phyloP scores from a whole-genome alignment of 2,888 invertebrate genomes.

The Diaperis boleti region DNA sequence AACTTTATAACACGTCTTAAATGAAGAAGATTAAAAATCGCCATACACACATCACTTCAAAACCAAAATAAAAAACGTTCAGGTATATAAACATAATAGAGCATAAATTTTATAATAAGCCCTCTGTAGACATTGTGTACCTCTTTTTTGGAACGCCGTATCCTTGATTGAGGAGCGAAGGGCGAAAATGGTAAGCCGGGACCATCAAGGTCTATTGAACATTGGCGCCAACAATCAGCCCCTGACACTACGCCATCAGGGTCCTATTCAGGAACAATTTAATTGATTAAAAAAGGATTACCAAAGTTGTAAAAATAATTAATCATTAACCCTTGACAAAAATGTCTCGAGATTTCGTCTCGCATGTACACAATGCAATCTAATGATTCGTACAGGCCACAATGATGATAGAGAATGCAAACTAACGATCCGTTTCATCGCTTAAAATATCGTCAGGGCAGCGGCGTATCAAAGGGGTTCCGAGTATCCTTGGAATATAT shows the following conservation, averaged over 20 bases:
- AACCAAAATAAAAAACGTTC: neutral
- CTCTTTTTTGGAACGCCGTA: neutral
- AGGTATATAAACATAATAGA: too few relatives aligned
- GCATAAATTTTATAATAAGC: neutral
- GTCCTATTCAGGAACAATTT: conserved; percentile 56
- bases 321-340: conserved; percentile 64
- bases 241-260: conserved; percentile 54
- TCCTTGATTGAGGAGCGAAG: conserved; percentile 12
- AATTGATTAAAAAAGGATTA: conserved; percentile 64
- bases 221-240: conserved; percentile 55
- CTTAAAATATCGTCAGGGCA: conserved; percentile 54
- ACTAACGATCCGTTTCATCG: conserved; percentile 66
- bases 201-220: conserved; percentile 49
- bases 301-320: conserved; percentile 62
- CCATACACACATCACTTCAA: neutral
- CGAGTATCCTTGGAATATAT: too few relatives aligned
- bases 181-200: conserved; percentile 27
- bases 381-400: conserved; percentile 64
- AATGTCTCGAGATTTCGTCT: conserved; percentile 58
- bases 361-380: conserved; percentile 60
- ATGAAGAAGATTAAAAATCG: too few relatives aligned
- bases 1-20: too few relatives aligned
- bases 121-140: neutral
- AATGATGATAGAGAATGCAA: conserved; percentile 63
- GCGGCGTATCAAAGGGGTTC: conserved; percentile 41